A percentile compares a stretch with the other conserved stretches of the same genome.
Evolutionary conservation across 2,797 vertebrate genomes (phyloP).

Genomic region (Phataginus tricuspis): DNA sequence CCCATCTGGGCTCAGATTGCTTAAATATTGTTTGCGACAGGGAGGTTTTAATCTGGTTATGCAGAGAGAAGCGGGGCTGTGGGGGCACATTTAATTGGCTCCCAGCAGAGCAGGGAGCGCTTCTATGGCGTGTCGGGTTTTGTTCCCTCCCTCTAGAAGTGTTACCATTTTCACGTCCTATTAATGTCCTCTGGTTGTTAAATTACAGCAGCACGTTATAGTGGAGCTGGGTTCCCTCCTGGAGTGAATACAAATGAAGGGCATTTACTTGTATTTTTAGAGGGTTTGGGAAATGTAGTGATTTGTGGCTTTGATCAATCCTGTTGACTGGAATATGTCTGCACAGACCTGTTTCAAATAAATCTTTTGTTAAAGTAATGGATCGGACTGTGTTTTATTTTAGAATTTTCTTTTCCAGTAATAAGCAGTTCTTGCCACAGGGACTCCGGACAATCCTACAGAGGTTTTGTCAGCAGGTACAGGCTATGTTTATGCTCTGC

Average conservation of each 20-base stretch:
- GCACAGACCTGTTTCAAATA: slow-evolving; percentile 85
- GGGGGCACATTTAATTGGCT: slow-evolving; percentile 85
- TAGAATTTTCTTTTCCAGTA: slow-evolving; percentile 52
- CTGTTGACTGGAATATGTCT: slow-evolving; percentile 83
- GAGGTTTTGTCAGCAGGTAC: slow-evolving; percentile 2
- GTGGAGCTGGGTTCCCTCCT: slow-evolving; percentile 79
- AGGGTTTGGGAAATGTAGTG: slow-evolving; percentile 73
- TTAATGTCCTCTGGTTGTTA: slow-evolving; percentile 85
- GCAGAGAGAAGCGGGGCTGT: slow-evolving; percentile 75
- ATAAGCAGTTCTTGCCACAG: not conserved
- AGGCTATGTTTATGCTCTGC: not conserved
- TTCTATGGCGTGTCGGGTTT: slow-evolving; percentile 61
- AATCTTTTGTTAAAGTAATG: slow-evolving; percentile 84
- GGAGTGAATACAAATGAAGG: slow-evolving; percentile 83
- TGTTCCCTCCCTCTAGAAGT: slow-evolving; percentile 76
- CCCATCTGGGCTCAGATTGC: slow-evolving; percentile 75
- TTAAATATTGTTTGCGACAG: slow-evolving; percentile 80
- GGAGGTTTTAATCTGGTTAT: slow-evolving; percentile 82
- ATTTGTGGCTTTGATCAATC: slow-evolving; percentile 83
- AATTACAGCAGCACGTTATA: slow-evolving; percentile 77
- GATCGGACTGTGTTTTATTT: slow-evolving; percentile 46
- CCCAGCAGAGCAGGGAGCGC: slow-evolving; percentile 82
- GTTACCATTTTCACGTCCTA: slow-evolving; percentile 81
- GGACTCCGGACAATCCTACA: not conserved
- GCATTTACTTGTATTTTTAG: slow-evolving; percentile 81